phyloP scores from a whole-genome alignment of 2,797 vertebrate species.

The Typhlichthys eigenmanni region DNA sequence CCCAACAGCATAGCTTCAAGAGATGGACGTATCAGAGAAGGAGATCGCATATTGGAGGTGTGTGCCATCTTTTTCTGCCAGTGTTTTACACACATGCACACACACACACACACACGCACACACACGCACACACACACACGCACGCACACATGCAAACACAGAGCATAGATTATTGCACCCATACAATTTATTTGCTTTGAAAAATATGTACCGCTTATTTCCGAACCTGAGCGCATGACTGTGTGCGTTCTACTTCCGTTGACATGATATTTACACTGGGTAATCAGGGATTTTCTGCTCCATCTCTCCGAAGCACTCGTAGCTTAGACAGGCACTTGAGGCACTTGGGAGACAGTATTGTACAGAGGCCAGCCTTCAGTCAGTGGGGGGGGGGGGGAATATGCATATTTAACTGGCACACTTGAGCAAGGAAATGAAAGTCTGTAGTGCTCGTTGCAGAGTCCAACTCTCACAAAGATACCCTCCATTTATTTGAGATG shows the following conservation, averaged over 20 bases:
- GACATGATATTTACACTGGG: neutral
- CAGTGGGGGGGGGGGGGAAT: constrained; percentile 12
- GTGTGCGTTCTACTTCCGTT: too few species aligned
- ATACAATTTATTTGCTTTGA: neutral
- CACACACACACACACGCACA: neutral
- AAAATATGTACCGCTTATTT: too few species aligned
- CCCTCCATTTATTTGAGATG: constrained; percentile 11
- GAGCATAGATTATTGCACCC: neutral
- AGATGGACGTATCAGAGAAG: constrained; percentile 92
- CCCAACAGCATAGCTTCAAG: constrained; percentile 92
- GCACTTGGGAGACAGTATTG: constrained; percentile 4
- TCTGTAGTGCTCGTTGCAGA: constrained; percentile 37
- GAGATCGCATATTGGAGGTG: constrained; percentile 95
- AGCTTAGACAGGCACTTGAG: neutral
- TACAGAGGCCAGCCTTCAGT: constrained; percentile 19
- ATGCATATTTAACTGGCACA: constrained; percentile 67
- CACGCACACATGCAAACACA: neutral
- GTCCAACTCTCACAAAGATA: constrained; percentile 21
- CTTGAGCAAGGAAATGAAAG: constrained; percentile 62
- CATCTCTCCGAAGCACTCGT: neutral
- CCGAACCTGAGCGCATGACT: too few species aligned
- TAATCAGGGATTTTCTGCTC: neutral
- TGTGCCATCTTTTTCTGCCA: constrained; percentile 8
- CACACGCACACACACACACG: neutral
- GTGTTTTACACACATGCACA: neutral